phyloP scores from a whole-genome alignment of 2,888 invertebrate genomes.

The Trichogramma dendrolimi region DNA sequence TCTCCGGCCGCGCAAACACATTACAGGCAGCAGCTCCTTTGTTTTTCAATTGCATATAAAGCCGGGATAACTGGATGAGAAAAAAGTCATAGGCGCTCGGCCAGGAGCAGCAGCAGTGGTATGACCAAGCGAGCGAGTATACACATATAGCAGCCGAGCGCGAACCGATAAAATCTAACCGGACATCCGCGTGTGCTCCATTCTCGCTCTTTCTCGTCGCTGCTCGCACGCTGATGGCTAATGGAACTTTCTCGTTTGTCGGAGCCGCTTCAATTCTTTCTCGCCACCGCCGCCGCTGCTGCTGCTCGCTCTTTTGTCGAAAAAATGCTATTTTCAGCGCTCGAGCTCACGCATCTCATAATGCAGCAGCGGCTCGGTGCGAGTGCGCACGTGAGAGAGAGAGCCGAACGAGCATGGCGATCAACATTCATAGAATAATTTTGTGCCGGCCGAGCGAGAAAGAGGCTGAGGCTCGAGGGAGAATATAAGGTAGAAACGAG shows the following conservation, averaged over 20 bases:
- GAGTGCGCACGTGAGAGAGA: background rate
- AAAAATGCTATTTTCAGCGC: slow-evolving; percentile 44
- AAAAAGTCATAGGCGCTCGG: slow-evolving; percentile 7
- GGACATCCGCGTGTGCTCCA: slow-evolving; percentile 10
- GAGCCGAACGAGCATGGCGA: slow-evolving; percentile 27
- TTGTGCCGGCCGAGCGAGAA: slow-evolving; percentile 34
- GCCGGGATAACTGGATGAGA: background rate
- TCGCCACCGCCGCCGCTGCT: slow-evolving; percentile 1
- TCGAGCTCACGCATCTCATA: slow-evolving; percentile 38
- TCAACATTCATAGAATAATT: slow-evolving; percentile 50
- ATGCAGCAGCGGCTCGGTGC: slow-evolving; percentile 27
- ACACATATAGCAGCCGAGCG: background rate
- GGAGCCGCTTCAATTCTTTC: slow-evolving; percentile 7
- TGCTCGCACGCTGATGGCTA: slow-evolving; percentile 33
- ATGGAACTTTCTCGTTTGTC: slow-evolving; percentile 45
- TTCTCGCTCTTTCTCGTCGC: slow-evolving; percentile 19
- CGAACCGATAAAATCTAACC: slow-evolving; percentile 26
- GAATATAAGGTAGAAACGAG: slow-evolving; percentile 15
- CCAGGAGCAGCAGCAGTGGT: slow-evolving; percentile 1
- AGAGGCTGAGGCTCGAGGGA: slow-evolving; percentile 9
- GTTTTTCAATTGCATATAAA: slow-evolving; percentile 19
- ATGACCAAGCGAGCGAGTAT: background rate
- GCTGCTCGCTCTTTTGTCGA: slow-evolving; percentile 29
- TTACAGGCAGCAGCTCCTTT: slow-evolving; percentile 14
- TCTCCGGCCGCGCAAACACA: background rate